Evolutionary conservation across 2,113 vertebrate genomes (phyloP).

Genomic region (Halcyon malimbica): DNA sequence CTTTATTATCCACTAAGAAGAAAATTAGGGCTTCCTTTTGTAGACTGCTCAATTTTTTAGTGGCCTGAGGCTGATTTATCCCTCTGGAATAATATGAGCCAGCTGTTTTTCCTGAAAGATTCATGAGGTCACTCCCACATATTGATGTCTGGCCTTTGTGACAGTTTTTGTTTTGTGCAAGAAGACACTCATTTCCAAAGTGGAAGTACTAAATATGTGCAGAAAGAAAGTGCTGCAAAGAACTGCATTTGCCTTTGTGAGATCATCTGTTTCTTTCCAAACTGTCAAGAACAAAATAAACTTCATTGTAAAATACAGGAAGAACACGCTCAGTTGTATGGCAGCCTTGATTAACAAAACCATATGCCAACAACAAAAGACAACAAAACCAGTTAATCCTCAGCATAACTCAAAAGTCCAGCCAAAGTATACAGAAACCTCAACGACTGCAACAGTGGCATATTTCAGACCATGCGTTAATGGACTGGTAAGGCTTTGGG

Average conservation of each 20-base stretch:
- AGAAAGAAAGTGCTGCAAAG: neutral
- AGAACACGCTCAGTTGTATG: neutral
- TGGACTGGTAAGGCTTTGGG: neutral
- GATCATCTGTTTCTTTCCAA: neutral
- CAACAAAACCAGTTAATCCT: neutral
- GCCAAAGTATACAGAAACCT: neutral
- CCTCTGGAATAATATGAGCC: neutral
- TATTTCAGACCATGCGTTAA: neutral
- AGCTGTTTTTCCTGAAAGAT: neutral
- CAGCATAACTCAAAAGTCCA: neutral
- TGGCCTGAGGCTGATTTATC: neutral
- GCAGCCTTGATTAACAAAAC: neutral
- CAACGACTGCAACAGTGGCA: neutral
- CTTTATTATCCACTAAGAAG: neutral
- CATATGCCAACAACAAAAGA: neutral
- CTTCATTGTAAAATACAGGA: neutral
- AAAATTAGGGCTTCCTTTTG: neutral
- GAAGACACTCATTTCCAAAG: neutral
- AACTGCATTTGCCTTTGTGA: neutral
- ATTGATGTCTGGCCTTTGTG: neutral
- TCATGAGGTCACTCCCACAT: neutral
- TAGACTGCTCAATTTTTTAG: neutral
- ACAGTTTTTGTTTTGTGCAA: neutral
- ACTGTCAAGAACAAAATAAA: neutral
- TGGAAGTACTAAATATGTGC: neutral